Conservation (phyloP, 2,888 invertebrate species). For the Furcula furcula region DNA sequence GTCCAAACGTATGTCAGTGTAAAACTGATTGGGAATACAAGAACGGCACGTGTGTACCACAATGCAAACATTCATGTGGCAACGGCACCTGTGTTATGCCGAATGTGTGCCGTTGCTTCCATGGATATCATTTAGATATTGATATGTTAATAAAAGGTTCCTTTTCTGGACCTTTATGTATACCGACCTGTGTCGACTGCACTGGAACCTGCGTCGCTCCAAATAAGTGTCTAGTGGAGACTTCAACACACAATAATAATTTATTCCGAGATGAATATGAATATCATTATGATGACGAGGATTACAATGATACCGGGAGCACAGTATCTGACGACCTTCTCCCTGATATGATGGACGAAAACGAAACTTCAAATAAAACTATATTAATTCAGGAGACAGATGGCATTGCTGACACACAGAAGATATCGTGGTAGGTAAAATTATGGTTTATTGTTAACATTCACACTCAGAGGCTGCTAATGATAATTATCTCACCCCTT, state of each 20-base stretch:
- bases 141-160: background rate
- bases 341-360: background rate
- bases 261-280: too few species aligned
- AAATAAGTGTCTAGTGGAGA: too few species aligned
- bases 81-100: conserved; percentile 10
- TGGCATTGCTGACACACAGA: background rate
- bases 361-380: background rate
- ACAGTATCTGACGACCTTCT: background rate
- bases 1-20: too few species aligned
- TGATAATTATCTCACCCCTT: background rate
- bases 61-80: conserved; percentile 1
- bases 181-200: conserved; percentile 25
- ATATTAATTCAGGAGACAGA: background rate
- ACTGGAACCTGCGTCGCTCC: conserved; percentile 25
- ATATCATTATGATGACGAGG: background rate
- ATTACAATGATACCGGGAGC: background rate
- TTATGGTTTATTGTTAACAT: background rate
- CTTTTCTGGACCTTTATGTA: conserved; percentile 7
- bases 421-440: background rate
- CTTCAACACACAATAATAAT: too few species aligned
- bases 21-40: too few species aligned
- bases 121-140: conserved; percentile 22
- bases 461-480: too few species aligned
- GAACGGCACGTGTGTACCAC: conserved; percentile 14
- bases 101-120: conserved; percentile 31